phyloP scores from a whole-genome alignment of 2,888 invertebrate genomes.

The Cylindroiulus punctatus region DNA sequence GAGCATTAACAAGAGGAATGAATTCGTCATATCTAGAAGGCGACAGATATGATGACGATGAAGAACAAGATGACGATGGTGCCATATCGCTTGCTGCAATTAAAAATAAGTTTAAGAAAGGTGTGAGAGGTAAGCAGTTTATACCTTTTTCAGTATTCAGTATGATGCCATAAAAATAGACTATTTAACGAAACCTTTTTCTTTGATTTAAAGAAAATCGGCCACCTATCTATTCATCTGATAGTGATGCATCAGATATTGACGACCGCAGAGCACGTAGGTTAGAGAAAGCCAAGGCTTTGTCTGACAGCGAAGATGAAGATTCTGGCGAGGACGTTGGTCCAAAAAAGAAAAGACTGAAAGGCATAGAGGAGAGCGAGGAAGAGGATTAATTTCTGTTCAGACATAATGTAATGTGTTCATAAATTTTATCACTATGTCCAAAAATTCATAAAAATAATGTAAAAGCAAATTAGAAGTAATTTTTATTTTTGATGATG shows the following conservation, averaged over 20 bases:
- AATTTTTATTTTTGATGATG: too few relatives aligned
- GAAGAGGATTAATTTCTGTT: slow-evolving; percentile 54
- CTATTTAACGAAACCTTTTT: background rate
- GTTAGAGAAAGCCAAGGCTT: slow-evolving; percentile 57
- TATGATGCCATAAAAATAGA: background rate
- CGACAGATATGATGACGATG: slow-evolving; percentile 76
- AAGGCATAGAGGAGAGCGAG: slow-evolving; percentile 57
- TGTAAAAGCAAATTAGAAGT: background rate
- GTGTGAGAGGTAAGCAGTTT: slow-evolving; percentile 62
- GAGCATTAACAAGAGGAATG: slow-evolving; percentile 67
- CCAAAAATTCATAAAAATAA: background rate
- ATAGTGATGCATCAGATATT: slow-evolving; percentile 58
- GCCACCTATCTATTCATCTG: slow-evolving; percentile 58
- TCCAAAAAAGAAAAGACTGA: slow-evolving; percentile 57
- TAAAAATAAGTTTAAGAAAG: slow-evolving; percentile 90
- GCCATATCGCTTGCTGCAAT: slow-evolving; percentile 92
- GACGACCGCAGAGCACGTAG: slow-evolving; percentile 57
- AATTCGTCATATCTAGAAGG: slow-evolving; percentile 70
- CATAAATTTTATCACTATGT: background rate
- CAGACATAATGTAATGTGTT: background rate
- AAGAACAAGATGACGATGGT: slow-evolving; percentile 92
- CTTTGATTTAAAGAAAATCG: slow-evolving; percentile 36
- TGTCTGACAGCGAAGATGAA: slow-evolving; percentile 57
- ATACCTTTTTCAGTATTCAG: background rate
- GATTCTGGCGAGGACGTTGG: slow-evolving; percentile 50